Evolutionary conservation across 2,888 invertebrate species (phyloP).

Genomic region (Chamaedrilus cognettii): DNA sequence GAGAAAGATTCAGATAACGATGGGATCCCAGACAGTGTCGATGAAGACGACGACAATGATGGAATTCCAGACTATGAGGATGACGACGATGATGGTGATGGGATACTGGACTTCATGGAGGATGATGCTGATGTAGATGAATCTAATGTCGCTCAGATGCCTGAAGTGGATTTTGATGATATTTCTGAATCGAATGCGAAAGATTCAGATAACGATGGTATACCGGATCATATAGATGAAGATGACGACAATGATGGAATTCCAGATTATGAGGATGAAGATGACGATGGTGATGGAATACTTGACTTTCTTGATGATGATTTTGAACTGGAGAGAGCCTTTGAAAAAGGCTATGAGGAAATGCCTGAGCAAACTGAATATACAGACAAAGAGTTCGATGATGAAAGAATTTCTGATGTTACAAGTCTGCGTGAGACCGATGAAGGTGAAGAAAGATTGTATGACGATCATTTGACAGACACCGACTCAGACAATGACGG

Average conservation of each 20-base stretch:
- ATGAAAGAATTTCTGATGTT: too few relatives aligned
- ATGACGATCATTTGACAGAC: too few relatives aligned
- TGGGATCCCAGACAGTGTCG: too few relatives aligned
- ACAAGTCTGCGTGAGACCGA: too few relatives aligned
- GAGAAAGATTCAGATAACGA: too few relatives aligned
- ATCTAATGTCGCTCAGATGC: slow-evolving; percentile 21
- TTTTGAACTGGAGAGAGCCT: slow-evolving; percentile 9
- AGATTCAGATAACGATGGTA: slow-evolving; percentile 42
- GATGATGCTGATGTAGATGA: slow-evolving; percentile 19
- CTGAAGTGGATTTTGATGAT: slow-evolving; percentile 11
- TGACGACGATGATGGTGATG: slow-evolving; percentile 16
- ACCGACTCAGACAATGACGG: too few relatives aligned
- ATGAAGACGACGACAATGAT: slow-evolving; percentile 19
- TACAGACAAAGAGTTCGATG: too few relatives aligned
- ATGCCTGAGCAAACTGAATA: too few relatives aligned
- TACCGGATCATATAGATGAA: slow-evolving; percentile 25
- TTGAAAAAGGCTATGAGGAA: slow-evolving; percentile 9
- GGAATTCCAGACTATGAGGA: slow-evolving; percentile 23
- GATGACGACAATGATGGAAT: slow-evolving; percentile 24
- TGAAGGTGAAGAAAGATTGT: too few relatives aligned
- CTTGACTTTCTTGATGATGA: slow-evolving; percentile 34
- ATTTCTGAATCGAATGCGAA: slow-evolving; percentile 26
- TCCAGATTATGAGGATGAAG: slow-evolving; percentile 26
- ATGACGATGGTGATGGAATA: slow-evolving; percentile 31
- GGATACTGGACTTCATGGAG: slow-evolving; percentile 35